Evolutionary conservation across 2,113 vertebrate genomes (phyloP), one percentile per base, ranked within the genome.

Genomic region (Oreocharis arfaki): DNA sequence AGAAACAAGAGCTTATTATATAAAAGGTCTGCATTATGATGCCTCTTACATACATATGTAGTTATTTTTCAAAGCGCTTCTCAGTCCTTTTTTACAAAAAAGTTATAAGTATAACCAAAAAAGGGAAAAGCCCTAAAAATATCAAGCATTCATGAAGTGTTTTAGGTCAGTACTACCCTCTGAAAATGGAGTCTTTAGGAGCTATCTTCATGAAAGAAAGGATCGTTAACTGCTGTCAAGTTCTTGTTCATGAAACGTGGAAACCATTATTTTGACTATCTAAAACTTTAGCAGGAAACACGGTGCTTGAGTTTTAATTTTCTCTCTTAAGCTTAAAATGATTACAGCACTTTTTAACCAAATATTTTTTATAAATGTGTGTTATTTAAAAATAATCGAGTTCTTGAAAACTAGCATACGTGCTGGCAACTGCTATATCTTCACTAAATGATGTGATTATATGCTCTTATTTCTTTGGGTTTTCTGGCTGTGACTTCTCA

Each of bases 1-100:
- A 98, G 99, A 93, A 99, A 99, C 97, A 99, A 99, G 97, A 99
- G 99, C 87, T 65, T 92, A 19, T 95, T 99, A 46, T 99, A 94
- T 79, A 96, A 85, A 96, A 99, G 99, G 99, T 99, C 60, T 77
- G 97, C 60, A 87, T 82, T 78, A 46, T 68, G 13, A 44, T 83
- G 20, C 5, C 3, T 57, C 53, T n/a, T 47, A 18, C 23, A 9
- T 59, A 23, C 20, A 20, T 42, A 8, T 26, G 16, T 22, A 47
- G 11, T 65, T 84, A 42, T 30, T 87, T 73, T 95, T 33, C 63
- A 50, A 68, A 73, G 32, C 4, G 5, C 20, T 87, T 65, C 30
- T 79, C 3, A 21, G 32, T 53, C 73, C 11, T 49, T 79, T 69
- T 56, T 49, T 30, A 16, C 12, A 52, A 26, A 60, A 60, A 60